Evolutionary conservation across 2,888 invertebrate species (phyloP), one percentile per base, ranked within the genome.

Genomic region (Parapristionchus giblindavisi): DNA sequence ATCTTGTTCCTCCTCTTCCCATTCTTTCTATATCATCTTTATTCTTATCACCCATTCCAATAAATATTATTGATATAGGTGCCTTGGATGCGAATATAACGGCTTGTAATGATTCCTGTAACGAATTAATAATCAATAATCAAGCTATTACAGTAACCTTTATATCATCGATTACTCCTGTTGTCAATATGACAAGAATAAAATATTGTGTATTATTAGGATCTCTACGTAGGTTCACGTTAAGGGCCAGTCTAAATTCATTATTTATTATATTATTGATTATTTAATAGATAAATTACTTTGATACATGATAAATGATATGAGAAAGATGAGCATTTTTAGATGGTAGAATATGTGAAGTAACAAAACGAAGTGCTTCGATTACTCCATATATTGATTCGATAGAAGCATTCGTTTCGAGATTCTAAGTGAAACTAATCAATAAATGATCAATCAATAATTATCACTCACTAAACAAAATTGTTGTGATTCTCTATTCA

Each of bases 41-140:
- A 8, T 80, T 75, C 14, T 58, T 66, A 14, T 79, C 77, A n/a
- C 81, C 81, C 51, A 84, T 79, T n/a, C 81, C 83, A 24, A 82
- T 81, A 71, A 82, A 82, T 52, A 82, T 52, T n/a, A 82, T 76
- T 11, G 83, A 82, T 24, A 82, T 73, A 4, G 83, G 83, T 17
- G 83, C 77, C 29, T 82, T 61, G n/a, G 83, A 82, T 29, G 83
- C 83, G 52, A 80, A 82, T 70, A 82, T 82, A 8, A 82, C 65
- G 8, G 83, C 76, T 75, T 82, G 81, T 8, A 72, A 38, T 8
- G 38, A 34, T 34, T 70, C 70, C 70, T 70, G 4, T 11, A 66
- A 51, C 27, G 24, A 32, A n/a, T 24, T 70, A 5, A 21, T 8
- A 24, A 8, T 17, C n/a, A n/a, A n/a, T n/a, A 29, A 34, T n/a